Evolutionary conservation across 2,113 vertebrate genomes (phyloP), one percentile per base, ranked within the genome.

Genomic region (Turnix velox): DNA sequence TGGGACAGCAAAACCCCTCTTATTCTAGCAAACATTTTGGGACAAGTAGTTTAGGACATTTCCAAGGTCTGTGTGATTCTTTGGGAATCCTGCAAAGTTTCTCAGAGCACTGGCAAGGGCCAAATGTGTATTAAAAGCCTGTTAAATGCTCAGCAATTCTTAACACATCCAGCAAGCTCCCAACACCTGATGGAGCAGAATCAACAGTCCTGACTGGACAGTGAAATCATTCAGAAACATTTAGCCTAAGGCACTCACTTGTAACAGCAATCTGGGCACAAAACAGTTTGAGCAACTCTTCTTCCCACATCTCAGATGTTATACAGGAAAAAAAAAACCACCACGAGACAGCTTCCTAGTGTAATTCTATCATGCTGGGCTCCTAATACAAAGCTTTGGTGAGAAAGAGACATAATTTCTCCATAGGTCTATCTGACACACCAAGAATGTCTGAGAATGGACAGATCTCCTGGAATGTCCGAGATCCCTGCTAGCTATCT

Each of bases 131-230:
- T 63, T 89, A 65, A 92, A 82, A 19, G 17, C 37, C 48, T 72
- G 75, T 79, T 75, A 52, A 89, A 93, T 80, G 55, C 76, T 10
- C 63, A 46, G 42, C 54, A 77, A 30, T 80, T 90, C 63, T 88
- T 62, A 88, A 87, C 83, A 77, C 72, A 84, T 84, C 58, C 58
- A 92, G 54, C 62, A 65, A 92, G 62, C 92, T 93, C 85, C 82
- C 85, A 92, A 86, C 76, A 74, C 83, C 87, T 84, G 87, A 92
- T 54, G 71, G 81, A 95, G 62, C 62, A 87, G 93, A 84, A 87
- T 59, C 87, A 88, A 84, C 80, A 75, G 81, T 28, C 52, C 87
- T 89, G 84, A 81, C 73, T 0, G 13, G 89, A 84, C 87, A 85
- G 67, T 92, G 85, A 87, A 90, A 90, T 87, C 42, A 61, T 52